These are phyloP conservation scores for Branchipolynoe longqiensis DNA, from an alignment of 2,888 invertebrate genomes.

Conservation along the genomic window DNA sequence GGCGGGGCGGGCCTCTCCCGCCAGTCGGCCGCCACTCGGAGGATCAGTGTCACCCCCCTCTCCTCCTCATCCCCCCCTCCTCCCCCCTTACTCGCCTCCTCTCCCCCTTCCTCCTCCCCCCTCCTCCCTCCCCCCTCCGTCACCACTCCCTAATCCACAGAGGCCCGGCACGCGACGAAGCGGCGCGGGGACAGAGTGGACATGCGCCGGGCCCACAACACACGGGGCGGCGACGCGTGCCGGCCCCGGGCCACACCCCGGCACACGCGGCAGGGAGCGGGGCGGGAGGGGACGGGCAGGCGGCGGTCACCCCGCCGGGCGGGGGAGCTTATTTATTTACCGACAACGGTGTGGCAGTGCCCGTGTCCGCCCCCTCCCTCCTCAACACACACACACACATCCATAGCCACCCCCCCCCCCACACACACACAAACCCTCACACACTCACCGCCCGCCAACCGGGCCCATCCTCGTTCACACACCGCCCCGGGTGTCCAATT, in stretches of 20 bases:
- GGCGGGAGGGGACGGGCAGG: no score
- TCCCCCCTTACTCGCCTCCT: not conserved
- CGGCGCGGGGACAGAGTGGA: no score
- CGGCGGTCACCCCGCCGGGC: no score
- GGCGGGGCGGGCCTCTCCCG: not conserved
- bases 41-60: slow-evolving; percentile 47
- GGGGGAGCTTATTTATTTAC: no score
- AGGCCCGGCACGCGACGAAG: no score
- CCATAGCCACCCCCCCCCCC: not conserved
- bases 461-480: not conserved
- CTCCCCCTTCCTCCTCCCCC: not conserved
- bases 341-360: no score
- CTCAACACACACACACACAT: not conserved
- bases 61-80: not conserved
- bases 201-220: not conserved
- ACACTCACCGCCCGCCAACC: not conserved
- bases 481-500: not conserved
- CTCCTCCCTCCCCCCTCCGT: not conserved
- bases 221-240: not conserved
- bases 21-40: not conserved
- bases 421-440: not conserved
- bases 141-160: slow-evolving; percentile 1
- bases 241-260: not conserved
- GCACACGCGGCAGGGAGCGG: not conserved
- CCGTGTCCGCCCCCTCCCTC: no score